A percentile compares a stretch with the other conserved stretches of the same genome.
Evolutionary conservation across 2,797 vertebrate genomes (phyloP).

Genomic region (Silurus lanzhouensis): DNA sequence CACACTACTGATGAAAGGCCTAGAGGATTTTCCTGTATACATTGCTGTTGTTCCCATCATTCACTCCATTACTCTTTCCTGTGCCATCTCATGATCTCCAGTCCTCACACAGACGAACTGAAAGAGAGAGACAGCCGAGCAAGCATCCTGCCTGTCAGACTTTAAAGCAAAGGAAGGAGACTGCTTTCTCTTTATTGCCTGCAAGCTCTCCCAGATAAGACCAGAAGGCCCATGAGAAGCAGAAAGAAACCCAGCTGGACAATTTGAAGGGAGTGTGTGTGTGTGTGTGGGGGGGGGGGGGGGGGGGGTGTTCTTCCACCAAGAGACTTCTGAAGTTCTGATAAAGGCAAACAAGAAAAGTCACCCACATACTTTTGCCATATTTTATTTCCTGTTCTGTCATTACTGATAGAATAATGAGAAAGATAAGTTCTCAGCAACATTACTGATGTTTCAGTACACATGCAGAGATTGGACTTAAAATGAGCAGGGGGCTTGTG

Average conservation of each 20-base stretch:
- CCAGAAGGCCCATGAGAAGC: conserved; percentile 49
- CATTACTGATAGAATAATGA: conserved; percentile 76
- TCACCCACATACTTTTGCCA: conserved; percentile 64
- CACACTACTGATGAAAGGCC: conserved; percentile 9
- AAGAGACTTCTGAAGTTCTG: conserved; percentile 72
- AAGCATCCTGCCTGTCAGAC: conserved; percentile 52
- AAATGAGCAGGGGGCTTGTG: conserved; percentile 73
- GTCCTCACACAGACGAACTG: conserved; percentile 22
- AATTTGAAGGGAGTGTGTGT: not conserved
- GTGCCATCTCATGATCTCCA: conserved; percentile 52
- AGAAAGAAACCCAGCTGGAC: conserved; percentile 45
- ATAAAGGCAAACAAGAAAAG: conserved; percentile 61
- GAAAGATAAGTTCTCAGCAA: conserved; percentile 76
- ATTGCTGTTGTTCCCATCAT: conserved; percentile 40
- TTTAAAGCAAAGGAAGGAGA: conserved; percentile 66
- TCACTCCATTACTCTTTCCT: conserved; percentile 38
- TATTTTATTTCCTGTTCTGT: conserved; percentile 62
- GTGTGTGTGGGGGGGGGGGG: too few relatives aligned
- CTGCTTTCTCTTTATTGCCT: conserved; percentile 56
- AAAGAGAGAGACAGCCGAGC: conserved; percentile 52
- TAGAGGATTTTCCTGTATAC: conserved; percentile 15
- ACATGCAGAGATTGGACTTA: conserved; percentile 66
- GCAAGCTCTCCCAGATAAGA: conserved; percentile 64
- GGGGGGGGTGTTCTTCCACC: conserved; percentile 59
- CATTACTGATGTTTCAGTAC: conserved; percentile 79